Base-by-base conservation (phyloP, 2,888 invertebrate genomes). In the Uropetala carovei region DNA sequence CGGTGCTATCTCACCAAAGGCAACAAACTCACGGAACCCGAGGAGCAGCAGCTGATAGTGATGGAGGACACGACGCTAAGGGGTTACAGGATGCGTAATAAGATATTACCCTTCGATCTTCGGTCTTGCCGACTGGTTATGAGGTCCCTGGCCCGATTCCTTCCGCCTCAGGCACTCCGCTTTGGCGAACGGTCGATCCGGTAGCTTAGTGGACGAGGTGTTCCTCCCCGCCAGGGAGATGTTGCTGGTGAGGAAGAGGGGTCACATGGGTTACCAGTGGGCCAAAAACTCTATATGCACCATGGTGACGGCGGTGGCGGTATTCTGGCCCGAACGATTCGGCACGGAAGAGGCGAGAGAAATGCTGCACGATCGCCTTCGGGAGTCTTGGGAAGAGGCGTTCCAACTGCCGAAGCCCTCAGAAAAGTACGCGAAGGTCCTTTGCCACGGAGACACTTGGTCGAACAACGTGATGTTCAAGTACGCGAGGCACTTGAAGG, bases 401-500 rank as follows among this genome's bases (percentile, higher is more conserved):
- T 89, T 89, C 13, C 64, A 89, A 43, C 30, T 64, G 11, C 64
- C 64, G 11, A 57, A 86, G 68, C 92, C 93, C n/a, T 85, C 92
- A 2, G 92, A 92, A 56, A 92, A 92, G 18, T 93, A 92, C 81
- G 91, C 92, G 13, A 89, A 89, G 56, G 93, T 93, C 59, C 81
- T 93, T 83, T 92, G 92, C 81, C 93, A 93, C 57, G 93, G 93
- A 1, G 93, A 93, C 92, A 92, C 92, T 84, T 93, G 93, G 93
- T 92, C 92, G 91, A 93, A 93, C 89, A 93, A 93, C 81, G 89
- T 93, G 18, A 83, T 93, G 75, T 93, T 93, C 92, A 84, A 83
- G 57, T 93, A 93, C 85, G 92, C 60, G 8, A 2, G 92, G 16
- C 93, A 94, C 86, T 93, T 93, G 83, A 93, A 94, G 56, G 93